These are phyloP conservation scores for Metridium senile DNA, from an alignment of 92 coral and sea anemone species.

Conservation along the genomic window DNA sequence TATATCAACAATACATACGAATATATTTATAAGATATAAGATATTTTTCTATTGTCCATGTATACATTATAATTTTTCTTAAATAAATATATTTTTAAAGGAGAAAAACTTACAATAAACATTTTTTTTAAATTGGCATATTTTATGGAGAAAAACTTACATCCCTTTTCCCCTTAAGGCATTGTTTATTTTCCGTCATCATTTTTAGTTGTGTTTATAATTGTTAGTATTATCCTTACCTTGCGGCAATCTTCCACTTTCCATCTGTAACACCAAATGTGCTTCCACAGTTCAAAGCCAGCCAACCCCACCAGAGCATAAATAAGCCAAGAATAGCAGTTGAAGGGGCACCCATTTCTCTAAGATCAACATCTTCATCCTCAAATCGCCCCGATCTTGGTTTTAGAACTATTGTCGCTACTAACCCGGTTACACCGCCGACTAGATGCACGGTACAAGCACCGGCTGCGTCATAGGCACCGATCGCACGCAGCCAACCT, in stretches of 20 bases:
- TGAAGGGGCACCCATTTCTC: conserved; percentile 64
- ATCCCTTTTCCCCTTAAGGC: too few species aligned
- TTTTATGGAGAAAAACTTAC: too few species aligned
- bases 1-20: too few species aligned
- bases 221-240: conserved; percentile 25
- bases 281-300: conserved; percentile 68
- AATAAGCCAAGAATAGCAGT: conserved; percentile 63
- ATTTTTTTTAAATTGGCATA: too few species aligned
- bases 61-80: too few species aligned
- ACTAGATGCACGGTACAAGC: conserved; percentile 68
- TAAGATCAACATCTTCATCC: conserved; percentile 40
- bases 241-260: conserved; percentile 68
- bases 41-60: too few species aligned
- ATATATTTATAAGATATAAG: too few species aligned
- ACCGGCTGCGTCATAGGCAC: conserved; percentile 59
- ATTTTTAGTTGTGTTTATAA: too few species aligned
- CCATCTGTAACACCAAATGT: conserved; percentile 69
- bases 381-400: conserved; percentile 73
- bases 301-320: conserved; percentile 76
- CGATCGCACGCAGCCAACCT: conserved; percentile 54
- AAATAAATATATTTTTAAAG: too few species aligned
- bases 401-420: conserved; percentile 52
- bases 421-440: conserved; percentile 61
- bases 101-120: too few species aligned
- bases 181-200: too few species aligned